These are phyloP conservation scores for Spodoptera exigua DNA, from an alignment of 2,888 invertebrate genomes.

Conservation along the genomic window DNA sequence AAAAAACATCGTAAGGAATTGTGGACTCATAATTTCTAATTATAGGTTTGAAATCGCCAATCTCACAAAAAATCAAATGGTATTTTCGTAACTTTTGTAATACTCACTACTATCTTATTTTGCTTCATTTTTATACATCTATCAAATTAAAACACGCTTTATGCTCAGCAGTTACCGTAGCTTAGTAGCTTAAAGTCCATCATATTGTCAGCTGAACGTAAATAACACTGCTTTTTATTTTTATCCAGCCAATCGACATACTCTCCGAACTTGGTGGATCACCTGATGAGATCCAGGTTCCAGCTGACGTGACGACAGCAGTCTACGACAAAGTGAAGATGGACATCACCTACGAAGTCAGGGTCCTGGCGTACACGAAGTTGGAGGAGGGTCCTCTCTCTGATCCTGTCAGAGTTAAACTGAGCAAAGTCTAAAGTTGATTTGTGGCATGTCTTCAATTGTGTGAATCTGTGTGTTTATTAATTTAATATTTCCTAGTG, in stretches of 20 bases:
- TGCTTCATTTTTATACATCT: too few species aligned
- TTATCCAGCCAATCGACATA: conserved; percentile 11
- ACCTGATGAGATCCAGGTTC: conserved; percentile 22
- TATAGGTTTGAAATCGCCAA: too few species aligned
- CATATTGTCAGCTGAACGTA: background rate
- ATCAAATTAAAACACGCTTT: too few species aligned
- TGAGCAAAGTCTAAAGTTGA: background rate
- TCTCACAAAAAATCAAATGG: too few species aligned
- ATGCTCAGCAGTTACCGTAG: too few species aligned
- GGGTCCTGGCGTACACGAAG: conserved; percentile 56
- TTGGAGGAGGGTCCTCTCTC: conserved; percentile 53
- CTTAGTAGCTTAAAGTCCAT: too few species aligned
- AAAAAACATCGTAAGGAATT: too few species aligned
- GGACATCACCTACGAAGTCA: conserved; percentile 51
- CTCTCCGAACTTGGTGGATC: background rate
- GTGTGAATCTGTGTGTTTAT: background rate
- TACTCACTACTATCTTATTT: too few species aligned
- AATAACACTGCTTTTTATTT: background rate
- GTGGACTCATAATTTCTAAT: too few species aligned
- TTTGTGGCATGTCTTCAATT: background rate
- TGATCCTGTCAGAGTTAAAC: conserved; percentile 33
- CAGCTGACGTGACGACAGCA: conserved; percentile 32
- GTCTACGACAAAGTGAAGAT: conserved; percentile 30
- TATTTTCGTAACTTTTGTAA: too few species aligned
- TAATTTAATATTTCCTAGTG: too few species aligned